These are phyloP conservation scores for Loriculus beryllinus DNA, from an alignment of 2,797 vertebrate species.

Conservation along the genomic window DNA sequence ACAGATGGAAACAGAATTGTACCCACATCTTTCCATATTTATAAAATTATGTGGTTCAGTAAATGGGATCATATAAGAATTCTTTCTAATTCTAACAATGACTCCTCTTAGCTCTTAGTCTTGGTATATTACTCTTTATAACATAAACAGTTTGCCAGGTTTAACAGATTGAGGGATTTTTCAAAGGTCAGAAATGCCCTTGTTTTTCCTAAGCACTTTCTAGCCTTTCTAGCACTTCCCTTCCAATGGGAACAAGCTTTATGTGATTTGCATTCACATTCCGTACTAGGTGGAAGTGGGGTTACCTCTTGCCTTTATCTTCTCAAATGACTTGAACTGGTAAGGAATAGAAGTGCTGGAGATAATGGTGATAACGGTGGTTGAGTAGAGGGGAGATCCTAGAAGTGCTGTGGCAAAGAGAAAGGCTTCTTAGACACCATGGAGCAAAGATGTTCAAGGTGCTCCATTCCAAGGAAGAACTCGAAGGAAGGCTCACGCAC, in stretches of 20 bases:
- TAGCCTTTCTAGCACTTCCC: not conserved
- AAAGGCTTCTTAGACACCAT: not conserved
- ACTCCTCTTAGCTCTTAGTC: not conserved
- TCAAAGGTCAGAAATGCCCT: not conserved
- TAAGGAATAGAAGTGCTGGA: not conserved
- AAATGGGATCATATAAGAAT: not conserved
- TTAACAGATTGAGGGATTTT: not conserved
- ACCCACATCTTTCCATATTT: not conserved
- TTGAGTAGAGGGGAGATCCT: not conserved
- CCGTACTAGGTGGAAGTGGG: not conserved
- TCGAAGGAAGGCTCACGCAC: not conserved
- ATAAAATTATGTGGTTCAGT: not conserved
- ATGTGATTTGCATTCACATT: not conserved
- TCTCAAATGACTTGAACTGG: not conserved
- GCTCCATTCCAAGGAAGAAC: not conserved
- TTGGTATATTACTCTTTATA: not conserved
- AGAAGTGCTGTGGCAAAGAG: not conserved
- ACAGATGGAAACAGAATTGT: not conserved
- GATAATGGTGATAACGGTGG: not conserved
- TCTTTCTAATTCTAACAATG: not conserved
- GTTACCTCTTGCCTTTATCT: not conserved
- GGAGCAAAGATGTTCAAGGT: not conserved
- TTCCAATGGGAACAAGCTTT: not conserved
- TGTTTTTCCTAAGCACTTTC: not conserved
- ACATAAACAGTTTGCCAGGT: not conserved